phyloP scores from a whole-genome alignment of 2,113 vertebrate species.

The Neoarius graeffei region DNA sequence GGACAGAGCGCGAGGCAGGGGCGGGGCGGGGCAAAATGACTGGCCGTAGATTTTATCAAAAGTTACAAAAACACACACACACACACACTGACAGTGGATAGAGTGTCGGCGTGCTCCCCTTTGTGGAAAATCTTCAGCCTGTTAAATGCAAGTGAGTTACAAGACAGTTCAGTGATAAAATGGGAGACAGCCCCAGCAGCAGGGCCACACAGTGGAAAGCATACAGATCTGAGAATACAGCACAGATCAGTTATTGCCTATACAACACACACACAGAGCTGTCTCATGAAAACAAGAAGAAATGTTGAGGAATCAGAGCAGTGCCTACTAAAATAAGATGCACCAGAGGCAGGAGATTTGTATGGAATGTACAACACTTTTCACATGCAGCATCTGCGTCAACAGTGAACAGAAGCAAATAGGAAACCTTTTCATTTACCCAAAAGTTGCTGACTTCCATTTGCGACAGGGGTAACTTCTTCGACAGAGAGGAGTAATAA shows the following conservation, averaged over 20 bases:
- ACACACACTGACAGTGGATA: too few relatives aligned
- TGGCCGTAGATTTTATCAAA: too few relatives aligned
- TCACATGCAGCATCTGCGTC: constrained; percentile 29
- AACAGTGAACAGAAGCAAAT: constrained; percentile 23
- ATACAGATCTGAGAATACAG: constrained; percentile 8
- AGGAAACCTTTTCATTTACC: constrained; percentile 68
- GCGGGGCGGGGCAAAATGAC: too few relatives aligned
- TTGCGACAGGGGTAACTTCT: constrained; percentile 74
- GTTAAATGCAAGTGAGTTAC: neutral
- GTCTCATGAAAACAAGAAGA: neutral
- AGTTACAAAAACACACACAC: too few relatives aligned
- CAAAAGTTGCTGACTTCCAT: constrained; percentile 77
- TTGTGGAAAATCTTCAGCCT: neutral
- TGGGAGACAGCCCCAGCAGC: constrained; percentile 8
- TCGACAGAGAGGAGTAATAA: constrained; percentile 65
- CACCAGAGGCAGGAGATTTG: neutral
- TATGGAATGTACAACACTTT: constrained; percentile 9
- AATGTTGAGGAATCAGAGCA: neutral
- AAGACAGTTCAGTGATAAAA: neutral
- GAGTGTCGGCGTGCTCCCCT: neutral
- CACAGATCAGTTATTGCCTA: neutral
- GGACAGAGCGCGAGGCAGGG: too few relatives aligned
- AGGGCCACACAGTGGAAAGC: constrained; percentile 3
- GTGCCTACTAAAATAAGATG: neutral
- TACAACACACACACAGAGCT: neutral